phyloP scores from a whole-genome alignment of 2,888 invertebrate genomes.

The Dasypogon diadema region DNA sequence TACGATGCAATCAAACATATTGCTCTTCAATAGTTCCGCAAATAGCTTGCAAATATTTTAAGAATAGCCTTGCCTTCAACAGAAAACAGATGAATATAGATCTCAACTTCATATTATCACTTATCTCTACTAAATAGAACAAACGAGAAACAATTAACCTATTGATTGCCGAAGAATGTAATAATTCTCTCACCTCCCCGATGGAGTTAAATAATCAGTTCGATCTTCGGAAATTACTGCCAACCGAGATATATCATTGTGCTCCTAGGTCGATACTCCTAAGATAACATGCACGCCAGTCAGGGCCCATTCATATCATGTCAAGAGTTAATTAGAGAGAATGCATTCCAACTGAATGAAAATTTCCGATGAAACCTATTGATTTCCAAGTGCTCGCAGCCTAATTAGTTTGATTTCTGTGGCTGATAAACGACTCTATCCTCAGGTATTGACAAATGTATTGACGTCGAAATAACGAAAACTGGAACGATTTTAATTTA shows the following conservation, averaged over 20 bases:
- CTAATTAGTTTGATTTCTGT: conserved; percentile 2
- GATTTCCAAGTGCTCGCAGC: conserved; percentile 2
- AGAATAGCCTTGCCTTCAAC: too few species aligned
- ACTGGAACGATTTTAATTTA: background rate
- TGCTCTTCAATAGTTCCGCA: too few species aligned
- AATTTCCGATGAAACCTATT: background rate
- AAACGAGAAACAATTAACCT: conserved; percentile 13
- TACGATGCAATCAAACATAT: too few species aligned
- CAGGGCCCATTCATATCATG: conserved; percentile 12
- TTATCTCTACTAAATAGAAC: background rate
- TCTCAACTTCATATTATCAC: too few species aligned
- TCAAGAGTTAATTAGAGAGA: conserved; percentile 22
- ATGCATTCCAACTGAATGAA: conserved; percentile 11
- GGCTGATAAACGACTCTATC: background rate
- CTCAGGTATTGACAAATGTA: background rate
- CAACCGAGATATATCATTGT: background rate
- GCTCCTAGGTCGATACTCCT: background rate
- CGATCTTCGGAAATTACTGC: background rate
- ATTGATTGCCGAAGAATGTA: background rate
- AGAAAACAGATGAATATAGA: too few species aligned
- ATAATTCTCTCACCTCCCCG: conserved; percentile 6
- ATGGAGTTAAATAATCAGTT: background rate
- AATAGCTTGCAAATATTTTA: too few species aligned
- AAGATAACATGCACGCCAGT: background rate
- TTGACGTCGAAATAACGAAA: background rate